A percentile compares a stretch with the other conserved stretches of the same genome.
Conservation (phyloP, 2,113 vertebrate species). For the Lycocorax pyrrhopterus region DNA sequence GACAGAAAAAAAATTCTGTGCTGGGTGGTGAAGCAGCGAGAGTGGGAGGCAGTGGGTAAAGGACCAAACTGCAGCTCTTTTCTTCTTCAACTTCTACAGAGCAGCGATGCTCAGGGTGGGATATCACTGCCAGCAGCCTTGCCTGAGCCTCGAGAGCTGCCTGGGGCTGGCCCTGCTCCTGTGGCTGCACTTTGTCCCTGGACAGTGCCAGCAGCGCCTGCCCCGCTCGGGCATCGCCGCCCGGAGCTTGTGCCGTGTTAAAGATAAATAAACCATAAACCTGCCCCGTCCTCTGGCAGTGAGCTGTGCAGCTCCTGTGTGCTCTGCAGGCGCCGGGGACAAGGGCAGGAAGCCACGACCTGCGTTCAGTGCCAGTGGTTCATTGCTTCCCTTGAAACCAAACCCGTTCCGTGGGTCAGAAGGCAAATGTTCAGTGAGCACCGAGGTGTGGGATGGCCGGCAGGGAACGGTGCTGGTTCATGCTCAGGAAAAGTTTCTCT, state of each 20-base stretch:
- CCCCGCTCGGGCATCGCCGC: accelerated
- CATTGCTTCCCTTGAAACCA: accelerated
- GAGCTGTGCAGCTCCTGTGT: not conserved
- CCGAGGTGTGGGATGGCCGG: accelerated
- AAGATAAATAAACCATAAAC: not conserved
- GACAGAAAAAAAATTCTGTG: not conserved
- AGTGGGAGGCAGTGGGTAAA: not conserved
- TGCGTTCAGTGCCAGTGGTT: accelerated
- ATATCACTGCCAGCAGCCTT: not conserved
- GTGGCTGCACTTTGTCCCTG: accelerated
- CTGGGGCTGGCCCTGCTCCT: accelerated
- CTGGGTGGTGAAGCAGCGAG: not conserved
- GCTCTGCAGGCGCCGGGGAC: accelerated
- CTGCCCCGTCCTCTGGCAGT: accelerated
- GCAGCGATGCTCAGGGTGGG: not conserved
- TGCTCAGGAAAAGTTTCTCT: not conserved
- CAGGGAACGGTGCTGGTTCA: not conserved
- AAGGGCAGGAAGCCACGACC: accelerated
- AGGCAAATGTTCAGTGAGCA: accelerated
- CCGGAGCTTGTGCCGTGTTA: not conserved
- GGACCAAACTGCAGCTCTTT: not conserved
- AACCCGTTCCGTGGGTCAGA: accelerated
- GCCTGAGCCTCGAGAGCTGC: not conserved
- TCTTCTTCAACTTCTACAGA: accelerated
- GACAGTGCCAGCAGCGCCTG: not conserved